Percentiles rank a stretch among this genome's conserved stretches.
These are phyloP conservation scores for Tautogolabrus adspersus DNA, from an alignment of 2,113 vertebrate genomes.

Conservation along the genomic window DNA sequence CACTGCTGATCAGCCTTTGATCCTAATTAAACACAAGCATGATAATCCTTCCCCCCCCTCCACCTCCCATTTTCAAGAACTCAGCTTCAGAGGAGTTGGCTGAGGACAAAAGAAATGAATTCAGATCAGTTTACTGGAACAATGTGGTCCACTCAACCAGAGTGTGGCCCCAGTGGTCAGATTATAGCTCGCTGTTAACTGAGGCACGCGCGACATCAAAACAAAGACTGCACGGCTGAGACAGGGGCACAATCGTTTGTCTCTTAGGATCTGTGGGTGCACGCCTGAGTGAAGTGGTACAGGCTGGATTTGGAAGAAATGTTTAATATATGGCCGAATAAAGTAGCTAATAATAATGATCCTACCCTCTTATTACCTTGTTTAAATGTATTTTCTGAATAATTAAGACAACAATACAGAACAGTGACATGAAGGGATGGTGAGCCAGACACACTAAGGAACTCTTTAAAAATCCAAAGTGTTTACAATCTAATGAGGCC, in stretches of 20 bases:
- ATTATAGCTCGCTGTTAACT: constrained; percentile 18
- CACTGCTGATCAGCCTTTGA: neutral
- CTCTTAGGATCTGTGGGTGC: neutral
- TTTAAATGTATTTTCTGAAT: too few relatives aligned
- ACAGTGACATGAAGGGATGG: too few relatives aligned
- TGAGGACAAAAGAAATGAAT: constrained; percentile 2
- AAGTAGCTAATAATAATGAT: too few relatives aligned
- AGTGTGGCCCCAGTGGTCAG: constrained; percentile 9
- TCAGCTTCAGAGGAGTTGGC: neutral
- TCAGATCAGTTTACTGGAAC: constrained; percentile 11
- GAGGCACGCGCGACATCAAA: constrained; percentile 6
- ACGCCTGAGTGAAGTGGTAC: neutral
- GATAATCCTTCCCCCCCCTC: neutral
- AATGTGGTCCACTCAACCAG: constrained; percentile 27
- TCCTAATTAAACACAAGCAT: neutral
- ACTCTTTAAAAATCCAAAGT: too few relatives aligned
- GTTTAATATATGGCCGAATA: neutral
- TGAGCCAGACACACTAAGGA: too few relatives aligned
- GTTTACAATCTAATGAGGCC: too few relatives aligned
- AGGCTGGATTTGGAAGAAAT: neutral
- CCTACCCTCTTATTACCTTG: too few relatives aligned
- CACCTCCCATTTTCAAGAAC: neutral
- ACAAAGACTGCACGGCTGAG: neutral
- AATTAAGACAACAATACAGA: too few relatives aligned
- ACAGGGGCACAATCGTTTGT: neutral